Conservation (phyloP, 1,140 invertebrate species). For the Potamilus streckersoni region DNA sequence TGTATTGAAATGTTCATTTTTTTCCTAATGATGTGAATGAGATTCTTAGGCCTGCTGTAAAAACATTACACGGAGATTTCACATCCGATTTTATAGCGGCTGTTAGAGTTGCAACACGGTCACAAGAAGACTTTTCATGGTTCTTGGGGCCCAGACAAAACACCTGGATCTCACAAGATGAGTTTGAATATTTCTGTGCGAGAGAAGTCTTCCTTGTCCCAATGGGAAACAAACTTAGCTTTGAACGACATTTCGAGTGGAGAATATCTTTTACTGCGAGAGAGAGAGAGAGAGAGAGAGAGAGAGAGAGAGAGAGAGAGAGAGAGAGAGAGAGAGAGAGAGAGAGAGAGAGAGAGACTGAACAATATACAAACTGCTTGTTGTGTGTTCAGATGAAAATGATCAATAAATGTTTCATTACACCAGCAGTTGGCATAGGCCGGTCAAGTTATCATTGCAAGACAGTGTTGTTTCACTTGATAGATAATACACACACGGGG, state of each 20-base stretch:
- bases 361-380: slow-evolving; percentile 8
- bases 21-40: no score
- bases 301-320: not conserved
- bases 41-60: no score
- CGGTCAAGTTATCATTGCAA: slow-evolving; percentile 14
- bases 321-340: slow-evolving; percentile 6
- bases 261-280: not conserved
- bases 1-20: no score
- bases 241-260: slow-evolving; percentile 4
- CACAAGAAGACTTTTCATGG: no score
- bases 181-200: no score
- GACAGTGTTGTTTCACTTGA: slow-evolving; percentile 1
- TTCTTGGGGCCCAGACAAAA: no score
- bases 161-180: no score
- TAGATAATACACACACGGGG: not conserved
- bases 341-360: slow-evolving; percentile 3
- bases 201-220: slow-evolving; percentile 1
- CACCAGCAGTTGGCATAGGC: not conserved
- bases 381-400: slow-evolving; percentile 11
- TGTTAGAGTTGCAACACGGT: no score
- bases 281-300: slow-evolving; percentile 6
- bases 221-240: not conserved
- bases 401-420: not conserved
- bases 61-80: no score
- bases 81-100: no score